Evolutionary conservation across 2,113 vertebrate genomes (phyloP), one percentile per base, ranked within the genome.

Genomic region (Toxotes chatareus): DNA sequence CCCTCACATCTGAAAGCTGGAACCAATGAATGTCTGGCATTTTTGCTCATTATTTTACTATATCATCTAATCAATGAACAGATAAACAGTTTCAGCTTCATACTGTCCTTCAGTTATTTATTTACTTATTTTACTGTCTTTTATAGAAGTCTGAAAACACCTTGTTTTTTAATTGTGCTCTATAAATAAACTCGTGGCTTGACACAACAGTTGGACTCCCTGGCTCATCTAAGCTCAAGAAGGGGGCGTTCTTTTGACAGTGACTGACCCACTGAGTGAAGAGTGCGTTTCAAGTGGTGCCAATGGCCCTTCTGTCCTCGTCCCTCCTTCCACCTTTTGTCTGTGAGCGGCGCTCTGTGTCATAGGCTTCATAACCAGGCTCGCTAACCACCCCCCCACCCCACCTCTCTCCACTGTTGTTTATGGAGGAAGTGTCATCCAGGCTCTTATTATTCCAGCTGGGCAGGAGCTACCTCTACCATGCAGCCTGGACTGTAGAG

Each of bases 391-490:
- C 84, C 85, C 42, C 61, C 61, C 32, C 40, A 79, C 85, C 10
- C n/a, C 12, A 82, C 80, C 72, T 65, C 46, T n/a, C 60, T 57
- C 49, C 57, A 14, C 59, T 82, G 74, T 8, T 89, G 82, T 91
- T 89, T 70, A 73, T 76, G 68, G 78, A 93, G 92, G 94, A 94
- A 91, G 88, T 89, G 80, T 90, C 93, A 91, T 92, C 92, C 87
- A 59, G 64, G 1, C 81, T 84, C 82, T 70, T 94, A 93, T 95
- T 94, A 94, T 95, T 94, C 86, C 94, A 95, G 94, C 94, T 94
- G 93, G 79, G 59, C 86, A 56, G 38, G 0, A 59, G 61, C 82
- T 88, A 53, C 89, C 82, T 84, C 85, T 79, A 79, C 79, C 69
- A 88, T 16, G 59, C 42, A 49, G 81, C 62, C 62, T 32, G 57